Evolutionary conservation across 2,888 invertebrate species (phyloP).

Genomic region (Erynnis tages): DNA sequence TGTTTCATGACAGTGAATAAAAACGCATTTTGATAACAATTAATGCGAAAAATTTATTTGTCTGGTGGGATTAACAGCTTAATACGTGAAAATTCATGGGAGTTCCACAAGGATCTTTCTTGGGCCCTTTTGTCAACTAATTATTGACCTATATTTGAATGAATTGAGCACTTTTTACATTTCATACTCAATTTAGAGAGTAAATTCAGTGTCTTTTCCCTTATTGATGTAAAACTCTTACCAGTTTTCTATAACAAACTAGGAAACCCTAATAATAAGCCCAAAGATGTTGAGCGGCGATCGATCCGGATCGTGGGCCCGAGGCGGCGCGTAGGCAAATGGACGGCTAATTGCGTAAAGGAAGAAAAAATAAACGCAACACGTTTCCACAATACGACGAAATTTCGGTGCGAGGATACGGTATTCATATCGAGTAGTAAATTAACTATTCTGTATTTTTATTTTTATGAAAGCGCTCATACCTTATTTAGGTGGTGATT

Average conservation of each 20-base stretch:
- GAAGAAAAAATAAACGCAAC: slow-evolving; percentile 9
- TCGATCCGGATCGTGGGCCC: slow-evolving; percentile 33
- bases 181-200: background rate
- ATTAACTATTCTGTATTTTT: too few species aligned
- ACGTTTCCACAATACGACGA: slow-evolving; percentile 16
- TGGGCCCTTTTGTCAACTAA: too few species aligned
- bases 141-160: too few species aligned
- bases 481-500: too few species aligned
- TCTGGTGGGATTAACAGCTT: too few species aligned
- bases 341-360: slow-evolving; percentile 55
- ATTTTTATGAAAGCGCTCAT: too few species aligned
- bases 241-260: slow-evolving; percentile 18
- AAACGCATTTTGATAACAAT: too few species aligned
- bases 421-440: too few species aligned
- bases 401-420: background rate
- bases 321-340: slow-evolving; percentile 58
- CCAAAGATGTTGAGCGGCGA: slow-evolving; percentile 24
- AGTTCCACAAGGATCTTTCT: too few species aligned
- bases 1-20: too few species aligned
- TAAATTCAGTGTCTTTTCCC: background rate
- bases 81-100: too few species aligned
- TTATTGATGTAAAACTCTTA: slow-evolving; percentile 4
- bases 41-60: too few species aligned
- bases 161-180: background rate
- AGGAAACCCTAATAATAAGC: slow-evolving; percentile 18